These are phyloP conservation scores for Cebus imitator DNA, from an alignment of 2,113 vertebrate species.

Conservation along the genomic window DNA sequence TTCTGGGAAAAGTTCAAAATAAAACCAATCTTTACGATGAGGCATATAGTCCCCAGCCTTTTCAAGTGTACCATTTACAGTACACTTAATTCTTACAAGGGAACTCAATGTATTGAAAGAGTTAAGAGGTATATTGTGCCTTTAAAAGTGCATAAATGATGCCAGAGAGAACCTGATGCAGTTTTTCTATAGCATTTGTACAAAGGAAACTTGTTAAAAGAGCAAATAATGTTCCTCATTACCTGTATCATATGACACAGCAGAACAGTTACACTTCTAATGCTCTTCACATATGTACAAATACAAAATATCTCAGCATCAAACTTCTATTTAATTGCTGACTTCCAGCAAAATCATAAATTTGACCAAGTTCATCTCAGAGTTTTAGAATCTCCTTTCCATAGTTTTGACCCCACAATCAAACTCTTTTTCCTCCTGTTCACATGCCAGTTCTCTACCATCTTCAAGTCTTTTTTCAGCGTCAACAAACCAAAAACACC, in stretches of 20 bases:
- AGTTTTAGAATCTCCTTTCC: not conserved
- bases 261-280: not conserved
- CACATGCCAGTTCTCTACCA: not conserved
- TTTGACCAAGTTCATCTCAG: not conserved
- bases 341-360: slow-evolving; percentile 4
- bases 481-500: not conserved
- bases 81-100: not conserved
- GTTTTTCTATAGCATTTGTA: not conserved
- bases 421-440: not conserved
- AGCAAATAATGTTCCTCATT: not conserved
- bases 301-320: not conserved
- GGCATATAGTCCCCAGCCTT: not conserved
- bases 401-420: not conserved
- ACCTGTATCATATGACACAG: not conserved
- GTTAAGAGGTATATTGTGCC: not conserved
- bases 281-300: not conserved
- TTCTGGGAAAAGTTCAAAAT: slow-evolving; percentile 33
- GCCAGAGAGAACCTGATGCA: not conserved
- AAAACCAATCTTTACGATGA: not conserved
- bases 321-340: not conserved
- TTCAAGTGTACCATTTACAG: not conserved
- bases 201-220: slow-evolving; percentile 17
- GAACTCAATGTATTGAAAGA: not conserved
- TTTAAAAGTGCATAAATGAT: slow-evolving; percentile 19
- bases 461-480: not conserved